These are phyloP conservation scores for Noctilio leporinus DNA, from an alignment of 2,113 vertebrate genomes.

Conservation along the genomic window DNA sequence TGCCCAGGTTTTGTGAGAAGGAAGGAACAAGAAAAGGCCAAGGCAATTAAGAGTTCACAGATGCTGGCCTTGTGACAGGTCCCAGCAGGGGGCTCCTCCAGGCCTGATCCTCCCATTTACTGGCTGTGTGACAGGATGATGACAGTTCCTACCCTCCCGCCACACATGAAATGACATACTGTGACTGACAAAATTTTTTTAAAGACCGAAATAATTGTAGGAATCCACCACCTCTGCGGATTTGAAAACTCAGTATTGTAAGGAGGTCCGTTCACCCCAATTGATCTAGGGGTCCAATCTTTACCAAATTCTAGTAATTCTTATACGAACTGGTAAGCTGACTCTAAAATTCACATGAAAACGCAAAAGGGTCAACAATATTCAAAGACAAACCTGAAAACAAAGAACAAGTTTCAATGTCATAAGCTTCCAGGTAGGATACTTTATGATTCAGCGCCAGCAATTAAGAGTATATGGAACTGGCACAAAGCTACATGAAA, in stretches of 20 bases:
- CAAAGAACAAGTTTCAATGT: not conserved
- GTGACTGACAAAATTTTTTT: not conserved
- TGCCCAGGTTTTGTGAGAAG: not conserved
- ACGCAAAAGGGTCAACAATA: not conserved
- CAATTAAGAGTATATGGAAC: no score
- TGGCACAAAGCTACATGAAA: not conserved
- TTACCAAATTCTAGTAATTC: not conserved
- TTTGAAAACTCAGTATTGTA: not conserved
- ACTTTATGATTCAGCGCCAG: not conserved
- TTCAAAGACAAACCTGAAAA: not conserved
- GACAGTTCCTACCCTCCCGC: not conserved
- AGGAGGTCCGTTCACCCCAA: not conserved
- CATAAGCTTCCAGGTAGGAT: not conserved
- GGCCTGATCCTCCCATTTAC: not conserved
- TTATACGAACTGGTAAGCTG: not conserved
- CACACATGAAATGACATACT: not conserved
- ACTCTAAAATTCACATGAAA: not conserved
- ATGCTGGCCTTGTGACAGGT: rapidly evolving
- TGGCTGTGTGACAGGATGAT: no score
- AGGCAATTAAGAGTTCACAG: not conserved
- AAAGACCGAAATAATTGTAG: not conserved
- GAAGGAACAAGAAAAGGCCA: not conserved
- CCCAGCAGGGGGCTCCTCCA: rapidly evolving
- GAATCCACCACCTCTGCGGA: not conserved
- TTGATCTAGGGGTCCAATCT: not conserved